Evolutionary conservation across 1,140 invertebrate species (phyloP), one percentile per base, ranked within the genome.

Genomic region (Temnothorax curvispinosus): DNA sequence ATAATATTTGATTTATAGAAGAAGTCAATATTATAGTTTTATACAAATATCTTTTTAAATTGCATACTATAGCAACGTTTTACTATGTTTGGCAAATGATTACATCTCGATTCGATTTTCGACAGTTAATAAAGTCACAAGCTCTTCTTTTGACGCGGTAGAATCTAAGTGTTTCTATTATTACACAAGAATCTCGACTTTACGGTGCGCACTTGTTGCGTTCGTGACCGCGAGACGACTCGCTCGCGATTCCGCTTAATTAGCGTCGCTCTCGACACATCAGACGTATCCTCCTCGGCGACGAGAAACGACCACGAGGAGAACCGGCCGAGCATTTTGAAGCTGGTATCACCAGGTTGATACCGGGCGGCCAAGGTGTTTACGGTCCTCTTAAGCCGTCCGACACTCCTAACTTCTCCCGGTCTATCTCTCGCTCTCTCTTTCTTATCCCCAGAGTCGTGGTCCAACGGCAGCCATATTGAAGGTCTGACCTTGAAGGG

Each of bases 401-500:
- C 60, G 69, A 87, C 87, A 90, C 87, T 88, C 87, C 86, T 88
- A 88, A 91, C 90, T 87, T 71, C 32, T 81, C 65, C 41, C 65
- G 15, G 9, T 52, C 60, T 52, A 1, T 67, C 32, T 86, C 58
- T 58, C 38, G 38, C 52, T 35, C 41, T 21, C 47, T 65, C 21
- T 54, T n/a, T 89, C 89, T 87, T 72, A 65, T 85, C 92, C 80
- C 80, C 89, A 90, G 88, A 92, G 89, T 89, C 85, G 92, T 92
- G 92, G 92, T 92, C 93, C 93, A 93, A 88, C 85, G 87, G 89
- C 91, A 89, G 93, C 94, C 94, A 94, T 94, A 94, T 93, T 92
- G 93, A 93, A 93, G 93, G 93, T 92, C 91, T 94, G 94, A 94
- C 94, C 94, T 94, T 94, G 94, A 94, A 94, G 93, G 94, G 94